A percentile compares a stretch with the other conserved stretches of the same genome.
These are phyloP conservation scores for Panagrolaimus sp. DNA, from an alignment of 1,140 invertebrate species.

Conservation along the genomic window DNA sequence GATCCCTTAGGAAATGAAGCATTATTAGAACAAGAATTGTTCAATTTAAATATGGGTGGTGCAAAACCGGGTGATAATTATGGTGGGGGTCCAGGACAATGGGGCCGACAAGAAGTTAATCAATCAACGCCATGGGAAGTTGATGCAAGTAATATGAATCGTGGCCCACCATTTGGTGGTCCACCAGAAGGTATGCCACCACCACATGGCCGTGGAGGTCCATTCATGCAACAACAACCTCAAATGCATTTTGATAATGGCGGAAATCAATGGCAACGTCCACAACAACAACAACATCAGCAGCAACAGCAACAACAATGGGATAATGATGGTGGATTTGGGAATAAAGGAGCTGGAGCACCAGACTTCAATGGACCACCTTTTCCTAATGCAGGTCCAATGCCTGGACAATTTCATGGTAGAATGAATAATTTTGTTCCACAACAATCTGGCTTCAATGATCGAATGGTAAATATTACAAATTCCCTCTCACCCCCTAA, in stretches of 20 bases:
- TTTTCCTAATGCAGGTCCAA: neutral
- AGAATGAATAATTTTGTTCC: constrained; percentile 3
- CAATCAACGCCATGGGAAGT: neutral
- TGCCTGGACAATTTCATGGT: neutral
- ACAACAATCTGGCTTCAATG: neutral
- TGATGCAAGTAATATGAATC: neutral
- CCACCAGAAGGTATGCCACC: neutral
- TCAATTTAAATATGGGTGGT: neutral
- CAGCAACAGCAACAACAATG: neutral
- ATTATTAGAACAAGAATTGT: neutral
- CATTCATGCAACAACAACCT: constrained; percentile 9
- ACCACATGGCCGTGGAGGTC: neutral
- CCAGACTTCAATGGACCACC: neutral
- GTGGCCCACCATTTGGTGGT: neutral
- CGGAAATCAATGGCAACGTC: neutral
- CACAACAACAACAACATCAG: too few species aligned
- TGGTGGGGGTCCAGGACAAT: neutral
- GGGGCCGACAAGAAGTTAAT: constrained; percentile 6
- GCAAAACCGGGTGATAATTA: neutral
- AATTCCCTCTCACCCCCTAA: too few species aligned
- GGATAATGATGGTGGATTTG: constrained; percentile 9
- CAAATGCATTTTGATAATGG: constrained; percentile 7
- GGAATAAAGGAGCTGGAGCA: neutral
- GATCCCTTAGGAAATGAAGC: neutral
- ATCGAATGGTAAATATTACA: neutral